Evolutionary conservation across 2,888 invertebrate genomes (phyloP).

Genomic region (Formica aserva): DNA sequence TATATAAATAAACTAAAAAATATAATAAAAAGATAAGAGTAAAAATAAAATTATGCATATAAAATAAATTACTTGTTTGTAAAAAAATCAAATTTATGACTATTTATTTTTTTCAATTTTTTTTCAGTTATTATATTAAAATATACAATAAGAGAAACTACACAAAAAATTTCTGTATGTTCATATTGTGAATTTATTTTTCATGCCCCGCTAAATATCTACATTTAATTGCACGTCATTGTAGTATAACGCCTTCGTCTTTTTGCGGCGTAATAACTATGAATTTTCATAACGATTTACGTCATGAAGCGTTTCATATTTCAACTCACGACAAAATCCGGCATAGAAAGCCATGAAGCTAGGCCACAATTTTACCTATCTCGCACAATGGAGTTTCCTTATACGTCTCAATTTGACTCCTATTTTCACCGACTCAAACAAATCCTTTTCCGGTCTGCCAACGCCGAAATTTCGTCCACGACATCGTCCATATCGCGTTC

Average conservation of each 20-base stretch:
- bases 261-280: background rate
- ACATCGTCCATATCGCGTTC: background rate
- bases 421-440: background rate
- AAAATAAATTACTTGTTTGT: background rate
- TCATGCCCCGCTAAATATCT: background rate
- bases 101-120: background rate
- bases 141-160: background rate
- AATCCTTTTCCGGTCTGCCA: background rate
- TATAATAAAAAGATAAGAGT: background rate
- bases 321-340: conserved; percentile 11
- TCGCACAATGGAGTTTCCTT: background rate
- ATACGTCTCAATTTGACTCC: background rate
- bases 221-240: conserved; percentile 23
- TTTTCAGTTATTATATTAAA: conserved; percentile 19
- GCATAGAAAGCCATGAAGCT: conserved; percentile 1
- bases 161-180: background rate
- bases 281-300: conserved; percentile 29
- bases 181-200: conserved; percentile 25
- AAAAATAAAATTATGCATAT: background rate
- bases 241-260: conserved; percentile 28
- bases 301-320: conserved; percentile 11
- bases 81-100: background rate
- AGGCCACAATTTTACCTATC: conserved; percentile 2
- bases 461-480: conserved; percentile 23
- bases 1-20: background rate